These are phyloP conservation scores for Clivina fossor DNA, from an alignment of 2,888 invertebrate species.

Conservation along the genomic window DNA sequence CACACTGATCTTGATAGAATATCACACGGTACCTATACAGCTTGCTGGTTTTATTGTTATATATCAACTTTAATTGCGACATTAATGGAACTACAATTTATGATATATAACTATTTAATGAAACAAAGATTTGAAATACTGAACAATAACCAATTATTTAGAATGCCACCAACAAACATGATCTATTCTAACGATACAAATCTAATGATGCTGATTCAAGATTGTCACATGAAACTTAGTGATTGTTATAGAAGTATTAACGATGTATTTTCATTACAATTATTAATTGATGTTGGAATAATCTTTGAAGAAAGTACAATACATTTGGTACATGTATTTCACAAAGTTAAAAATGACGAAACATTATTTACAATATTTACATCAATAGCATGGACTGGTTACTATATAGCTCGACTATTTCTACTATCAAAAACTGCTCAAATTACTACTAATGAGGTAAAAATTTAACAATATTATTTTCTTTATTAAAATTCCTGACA, in stretches of 20 bases:
- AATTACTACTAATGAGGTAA: neutral
- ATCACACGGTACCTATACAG: neutral
- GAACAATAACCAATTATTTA: neutral
- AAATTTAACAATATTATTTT: neutral
- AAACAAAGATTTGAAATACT: neutral
- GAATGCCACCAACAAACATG: neutral
- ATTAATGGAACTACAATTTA: neutral
- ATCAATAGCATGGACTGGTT: neutral
- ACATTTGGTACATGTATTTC: neutral
- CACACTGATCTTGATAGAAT: neutral
- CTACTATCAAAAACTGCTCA: neutral
- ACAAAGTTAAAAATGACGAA: neutral
- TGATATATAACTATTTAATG: neutral
- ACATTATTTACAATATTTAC: neutral
- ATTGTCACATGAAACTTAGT: neutral
- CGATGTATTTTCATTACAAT: neutral
- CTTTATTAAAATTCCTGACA: no score
- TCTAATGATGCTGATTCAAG: neutral
- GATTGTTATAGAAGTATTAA: neutral
- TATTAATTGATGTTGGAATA: neutral
- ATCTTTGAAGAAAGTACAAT: neutral
- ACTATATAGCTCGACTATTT: constrained; percentile 1
- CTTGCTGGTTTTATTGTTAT: neutral
- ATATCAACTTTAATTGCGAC: neutral
- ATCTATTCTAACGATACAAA: neutral